Base-by-base conservation (phyloP, 2,888 invertebrate species). In the Chrysotoxum bicinctum region DNA sequence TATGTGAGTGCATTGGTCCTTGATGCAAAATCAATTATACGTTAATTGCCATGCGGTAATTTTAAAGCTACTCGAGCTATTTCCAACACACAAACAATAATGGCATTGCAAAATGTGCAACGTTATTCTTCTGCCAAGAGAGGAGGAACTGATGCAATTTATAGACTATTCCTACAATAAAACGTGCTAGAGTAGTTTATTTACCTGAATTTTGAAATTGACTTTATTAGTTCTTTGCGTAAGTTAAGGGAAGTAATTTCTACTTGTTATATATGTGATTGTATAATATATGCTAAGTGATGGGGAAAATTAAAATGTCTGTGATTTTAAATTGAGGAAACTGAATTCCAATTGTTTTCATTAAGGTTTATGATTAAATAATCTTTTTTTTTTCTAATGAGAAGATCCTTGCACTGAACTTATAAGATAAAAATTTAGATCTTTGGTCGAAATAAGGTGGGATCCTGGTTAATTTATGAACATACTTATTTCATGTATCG, bases 21-120 rank as follows among this genome's bases (percentile, higher is more conserved):
- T 40, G 45, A 72, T 79, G 85, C 73, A 86, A 88, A 88, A 88
- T 87, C 87, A 88, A 88, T 88, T 88, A 88, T 87, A 87, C 75
- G 84, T 82, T 88, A 87, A 88, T 88, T 88, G 87, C 87, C 83
- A 83, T 87, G 87, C 54, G 87, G 87, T 87, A 88, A 87, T 87
- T 87, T 83, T 79, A 82, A 77, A 76, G 72, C 60, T 37, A 77
- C 81, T 81, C 23, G 26, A 75, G 52, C 32, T 37, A 54, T 68
- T 48, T 62, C 19, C 7, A 45, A 64, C 30, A 58, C n/a, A 26
- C 40, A 64, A 79, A 52, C 58, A 10, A 10, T 70, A 73, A 69
- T 74, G 64, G 19, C 30, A 69, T 26, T 77, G 73, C 74, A 37
- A 70, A 72, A 75, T 81, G 26, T 45, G 70, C 70, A 72, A 35